Evolutionary conservation across 37 sponge, comb jelly and placozoan genomes (phyloP).

Genomic region (Axinella damicornis): DNA sequence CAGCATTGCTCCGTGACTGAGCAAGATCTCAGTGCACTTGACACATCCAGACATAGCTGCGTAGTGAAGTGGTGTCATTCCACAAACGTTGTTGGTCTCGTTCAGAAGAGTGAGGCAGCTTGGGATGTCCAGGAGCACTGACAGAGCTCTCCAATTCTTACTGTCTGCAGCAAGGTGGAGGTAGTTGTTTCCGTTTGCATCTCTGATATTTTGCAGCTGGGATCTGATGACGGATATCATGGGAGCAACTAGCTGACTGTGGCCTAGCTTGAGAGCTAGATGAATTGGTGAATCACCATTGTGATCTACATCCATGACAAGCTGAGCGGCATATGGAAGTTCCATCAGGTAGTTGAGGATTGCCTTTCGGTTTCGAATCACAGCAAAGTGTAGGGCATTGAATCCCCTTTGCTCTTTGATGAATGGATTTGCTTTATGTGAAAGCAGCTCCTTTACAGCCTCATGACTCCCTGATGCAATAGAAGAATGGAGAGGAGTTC

Average conservation of each 20-base stretch:
- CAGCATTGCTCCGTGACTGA: conserved; percentile 81
- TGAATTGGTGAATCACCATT: conserved; percentile 56
- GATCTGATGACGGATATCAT: conserved; percentile 27
- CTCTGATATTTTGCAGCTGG: conserved; percentile 36
- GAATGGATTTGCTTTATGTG: conserved; percentile 37
- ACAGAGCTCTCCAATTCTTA: conserved; percentile 51
- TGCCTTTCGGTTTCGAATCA: conserved; percentile 27
- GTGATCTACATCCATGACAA: conserved; percentile 35
- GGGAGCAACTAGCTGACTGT: conserved; percentile 10
- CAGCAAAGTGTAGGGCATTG: conserved; percentile 71
- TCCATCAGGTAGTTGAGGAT: conserved; percentile 26
- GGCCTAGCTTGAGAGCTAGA: conserved; percentile 27
- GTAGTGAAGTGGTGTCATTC: conserved; percentile 83
- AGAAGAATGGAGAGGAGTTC: conserved; percentile 74
- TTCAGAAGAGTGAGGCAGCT: conserved; percentile 66
- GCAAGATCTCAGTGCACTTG: conserved; percentile 68
- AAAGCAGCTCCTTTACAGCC: conserved; percentile 49
- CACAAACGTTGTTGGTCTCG: conserved; percentile 59
- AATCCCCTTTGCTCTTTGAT: conserved; percentile 30
- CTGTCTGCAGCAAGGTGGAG: conserved; percentile 72
- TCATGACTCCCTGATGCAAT: conserved; percentile 29
- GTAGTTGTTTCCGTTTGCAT: conserved; percentile 56
- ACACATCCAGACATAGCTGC: conserved; percentile 62
- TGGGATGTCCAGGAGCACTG: conserved; percentile 41
- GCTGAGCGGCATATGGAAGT: conserved; percentile 22